Conservation (phyloP, 2,888 invertebrate genomes). For the Malthinus seriepunctatus region DNA sequence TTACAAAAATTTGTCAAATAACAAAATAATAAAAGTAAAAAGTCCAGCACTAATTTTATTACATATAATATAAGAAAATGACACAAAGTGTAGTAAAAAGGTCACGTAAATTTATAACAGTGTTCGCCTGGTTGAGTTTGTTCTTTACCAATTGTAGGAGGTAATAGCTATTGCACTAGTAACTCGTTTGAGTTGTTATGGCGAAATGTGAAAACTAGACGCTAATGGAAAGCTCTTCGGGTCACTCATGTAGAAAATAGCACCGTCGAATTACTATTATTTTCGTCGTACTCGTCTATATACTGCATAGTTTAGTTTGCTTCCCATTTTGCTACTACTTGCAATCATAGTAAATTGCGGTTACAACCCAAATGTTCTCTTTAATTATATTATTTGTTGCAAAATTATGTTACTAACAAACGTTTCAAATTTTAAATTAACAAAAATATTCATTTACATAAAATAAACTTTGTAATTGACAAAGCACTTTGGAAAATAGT, state of each 20-base stretch:
- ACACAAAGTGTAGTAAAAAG: slow-evolving; percentile 8
- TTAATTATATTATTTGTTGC: slow-evolving; percentile 24
- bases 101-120: slow-evolving; percentile 28
- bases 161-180: slow-evolving; percentile 41
- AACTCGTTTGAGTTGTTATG: slow-evolving; percentile 40
- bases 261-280: slow-evolving; percentile 36
- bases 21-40: neutral
- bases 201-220: slow-evolving; percentile 40
- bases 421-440: too few relatives aligned
- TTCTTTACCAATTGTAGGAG: slow-evolving; percentile 34
- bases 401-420: slow-evolving; percentile 10
- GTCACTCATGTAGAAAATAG: slow-evolving; percentile 38
- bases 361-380: slow-evolving; percentile 9
- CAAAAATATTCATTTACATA: too few relatives aligned
- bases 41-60: slow-evolving; percentile 4
- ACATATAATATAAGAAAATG: slow-evolving; percentile 12
- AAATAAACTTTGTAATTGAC: too few relatives aligned
- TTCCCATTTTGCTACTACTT: slow-evolving; percentile 17
- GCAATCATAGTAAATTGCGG: slow-evolving; percentile 29
- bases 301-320: slow-evolving; percentile 29
- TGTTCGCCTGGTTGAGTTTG: slow-evolving; percentile 32
- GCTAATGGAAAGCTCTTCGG: slow-evolving; percentile 39
- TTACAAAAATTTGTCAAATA: neutral
- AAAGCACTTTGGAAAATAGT: too few relatives aligned
- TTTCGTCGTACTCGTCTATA: slow-evolving; percentile 26